phyloP scores from a whole-genome alignment of 2,797 vertebrate species.

The Austrolebias charrua region DNA sequence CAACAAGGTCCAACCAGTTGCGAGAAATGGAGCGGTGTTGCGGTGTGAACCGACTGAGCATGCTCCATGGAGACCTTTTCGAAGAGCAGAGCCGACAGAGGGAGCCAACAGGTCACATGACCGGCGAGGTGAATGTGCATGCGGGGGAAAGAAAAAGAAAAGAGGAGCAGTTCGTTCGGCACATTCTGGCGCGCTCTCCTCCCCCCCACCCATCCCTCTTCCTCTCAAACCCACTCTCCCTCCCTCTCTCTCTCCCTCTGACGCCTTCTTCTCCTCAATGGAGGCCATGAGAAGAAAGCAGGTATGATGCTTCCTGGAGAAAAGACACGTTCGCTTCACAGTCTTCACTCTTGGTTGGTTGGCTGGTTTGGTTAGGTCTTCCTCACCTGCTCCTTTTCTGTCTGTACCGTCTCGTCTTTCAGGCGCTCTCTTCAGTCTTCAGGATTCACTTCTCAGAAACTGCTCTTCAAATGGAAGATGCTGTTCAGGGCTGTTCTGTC shows the following conservation, averaged over 20 bases:
- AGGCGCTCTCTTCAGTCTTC: conserved; percentile 15
- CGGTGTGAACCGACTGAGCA: conserved; percentile 77
- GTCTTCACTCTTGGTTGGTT: conserved; percentile 56
- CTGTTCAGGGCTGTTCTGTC: no score
- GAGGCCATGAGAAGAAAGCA: conserved; percentile 83
- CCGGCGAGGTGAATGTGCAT: conserved; percentile 77
- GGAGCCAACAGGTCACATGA: conserved; percentile 82
- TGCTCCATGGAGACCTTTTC: conserved; percentile 77
- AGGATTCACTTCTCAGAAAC: conserved; percentile 14
- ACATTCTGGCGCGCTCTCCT: conserved; percentile 61
- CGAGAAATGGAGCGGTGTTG: conserved; percentile 61
- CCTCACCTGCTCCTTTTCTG: conserved; percentile 35
- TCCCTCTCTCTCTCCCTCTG: conserved; percentile 43
- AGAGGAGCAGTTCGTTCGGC: conserved; percentile 78
- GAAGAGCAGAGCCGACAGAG: conserved; percentile 79
- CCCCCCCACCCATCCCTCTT: conserved; percentile 26
- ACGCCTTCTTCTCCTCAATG: conserved; percentile 75
- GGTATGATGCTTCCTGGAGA: conserved; percentile 79
- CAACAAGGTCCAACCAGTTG: conserved; percentile 65
- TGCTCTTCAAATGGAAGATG: conserved; percentile 21
- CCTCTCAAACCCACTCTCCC: conserved; percentile 16
- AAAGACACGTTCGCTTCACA: conserved; percentile 53
- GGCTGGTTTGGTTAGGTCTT: conserved; percentile 51
- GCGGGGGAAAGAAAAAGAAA: conserved; percentile 77
- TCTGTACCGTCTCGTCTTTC: conserved; percentile 34